phyloP scores from a whole-genome alignment of 2,888 invertebrate genomes.

The Pachliopta kotzebuea region DNA sequence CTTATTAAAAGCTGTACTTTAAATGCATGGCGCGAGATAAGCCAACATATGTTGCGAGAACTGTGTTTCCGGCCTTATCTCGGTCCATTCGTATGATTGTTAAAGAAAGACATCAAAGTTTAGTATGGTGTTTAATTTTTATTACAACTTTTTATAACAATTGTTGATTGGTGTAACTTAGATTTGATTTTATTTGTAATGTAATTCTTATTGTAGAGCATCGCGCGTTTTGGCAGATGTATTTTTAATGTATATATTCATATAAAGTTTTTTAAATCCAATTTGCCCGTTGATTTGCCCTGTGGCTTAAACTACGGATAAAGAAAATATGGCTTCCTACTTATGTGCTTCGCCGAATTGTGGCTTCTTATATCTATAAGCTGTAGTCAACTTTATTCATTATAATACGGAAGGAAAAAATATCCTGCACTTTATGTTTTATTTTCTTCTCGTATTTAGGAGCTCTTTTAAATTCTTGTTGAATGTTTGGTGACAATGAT shows the following conservation, averaged over 20 bases:
- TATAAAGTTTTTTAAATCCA: slow-evolving; percentile 37
- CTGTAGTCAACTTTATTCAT: slow-evolving; percentile 32
- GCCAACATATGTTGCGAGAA: slow-evolving; percentile 57
- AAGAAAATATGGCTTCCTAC: slow-evolving; percentile 64
- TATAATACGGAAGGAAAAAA: slow-evolving; percentile 5
- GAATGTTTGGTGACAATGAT: too few species aligned
- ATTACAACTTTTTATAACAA: too few species aligned
- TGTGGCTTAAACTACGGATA: slow-evolving; percentile 53
- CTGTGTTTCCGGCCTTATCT: slow-evolving; percentile 35
- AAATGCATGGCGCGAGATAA: slow-evolving; percentile 60
- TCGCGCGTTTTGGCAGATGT: not conserved
- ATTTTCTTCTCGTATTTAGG: not conserved
- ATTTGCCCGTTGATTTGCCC: slow-evolving; percentile 44
- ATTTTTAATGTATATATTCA: not conserved
- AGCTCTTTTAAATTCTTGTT: too few species aligned
- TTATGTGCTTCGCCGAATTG: slow-evolving; percentile 62
- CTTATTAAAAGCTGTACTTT: slow-evolving; percentile 66
- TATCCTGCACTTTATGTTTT: not conserved
- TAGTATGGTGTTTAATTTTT: slow-evolving; percentile 2
- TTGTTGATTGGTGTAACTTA: too few species aligned
- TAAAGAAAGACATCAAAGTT: slow-evolving; percentile 13
- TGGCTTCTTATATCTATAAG: slow-evolving; percentile 57
- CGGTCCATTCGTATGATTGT: slow-evolving; percentile 1
- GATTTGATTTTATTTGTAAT: too few species aligned
- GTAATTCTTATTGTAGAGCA: too few species aligned